phyloP scores from a whole-genome alignment of 2,888 invertebrate species.

The Poecilus cupreus region DNA sequence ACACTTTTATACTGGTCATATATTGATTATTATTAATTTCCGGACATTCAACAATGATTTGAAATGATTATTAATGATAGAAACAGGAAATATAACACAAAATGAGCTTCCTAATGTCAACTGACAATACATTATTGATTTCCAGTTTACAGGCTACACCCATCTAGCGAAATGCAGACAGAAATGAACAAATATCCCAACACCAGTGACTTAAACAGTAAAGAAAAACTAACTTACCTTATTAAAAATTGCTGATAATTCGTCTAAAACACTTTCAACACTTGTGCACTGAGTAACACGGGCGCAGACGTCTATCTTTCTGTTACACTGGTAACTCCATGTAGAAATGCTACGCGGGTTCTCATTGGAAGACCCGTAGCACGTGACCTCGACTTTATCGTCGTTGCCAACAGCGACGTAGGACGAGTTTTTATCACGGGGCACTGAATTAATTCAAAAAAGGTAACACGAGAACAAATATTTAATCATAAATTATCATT shows the following conservation, averaged over 20 bases:
- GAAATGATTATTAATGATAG: neutral
- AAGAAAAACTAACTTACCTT: slow-evolving; percentile 33
- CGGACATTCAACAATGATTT: too few relatives aligned
- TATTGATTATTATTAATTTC: too few relatives aligned
- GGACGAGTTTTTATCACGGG: neutral
- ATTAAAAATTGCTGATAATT: neutral
- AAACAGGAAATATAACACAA: neutral
- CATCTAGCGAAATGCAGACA: slow-evolving; percentile 20
- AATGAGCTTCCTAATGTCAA: slow-evolving; percentile 24
- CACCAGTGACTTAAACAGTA: neutral
- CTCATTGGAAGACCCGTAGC: neutral
- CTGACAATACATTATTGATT: slow-evolving; percentile 43
- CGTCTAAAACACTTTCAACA: neutral
- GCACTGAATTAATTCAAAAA: neutral
- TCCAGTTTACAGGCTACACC: slow-evolving; percentile 38
- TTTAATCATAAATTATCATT: neutral
- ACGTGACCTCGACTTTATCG: neutral
- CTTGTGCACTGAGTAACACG: neutral
- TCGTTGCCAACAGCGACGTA: neutral
- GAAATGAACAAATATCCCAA: slow-evolving; percentile 1
- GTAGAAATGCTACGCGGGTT: neutral
- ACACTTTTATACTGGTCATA: too few relatives aligned
- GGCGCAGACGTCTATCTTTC: neutral
- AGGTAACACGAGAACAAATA: neutral
- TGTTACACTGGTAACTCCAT: neutral